Base-by-base conservation (phyloP, 2,797 vertebrate species). In the Knipowitschia caucasica region DNA sequence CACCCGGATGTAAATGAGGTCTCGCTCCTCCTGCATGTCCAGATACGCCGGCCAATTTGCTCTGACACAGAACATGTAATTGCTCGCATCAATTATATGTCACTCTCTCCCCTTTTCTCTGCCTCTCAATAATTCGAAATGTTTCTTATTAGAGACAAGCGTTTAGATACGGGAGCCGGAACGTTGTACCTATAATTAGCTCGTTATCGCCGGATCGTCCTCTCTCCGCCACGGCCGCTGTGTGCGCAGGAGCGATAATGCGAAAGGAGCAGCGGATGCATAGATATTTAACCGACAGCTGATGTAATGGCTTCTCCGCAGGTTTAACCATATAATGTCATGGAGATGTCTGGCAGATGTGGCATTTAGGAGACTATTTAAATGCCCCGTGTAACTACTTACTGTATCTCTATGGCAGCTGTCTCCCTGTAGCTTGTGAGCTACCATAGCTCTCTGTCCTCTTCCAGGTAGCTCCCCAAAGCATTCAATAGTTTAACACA, bases 11-110 rank as follows among this genome's bases (percentile, higher is more conserved):
- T 82, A 88, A 90, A 89, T 90, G 87, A 89, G 89, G 88, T 89
- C 81, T 64, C 80, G 71, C 81, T 84, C 79, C 71, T 77, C 64
- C 79, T 84, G 77, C 85, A 84, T 88, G 86, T 84, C 77, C 82
- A 89, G 81, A 88, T 88, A 89, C 66, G 83, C 81, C 40, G 83
- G 80, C 80, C 85, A 89, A 90, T 91, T 91, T 89, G 85, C 85
- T 84, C 70, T 53, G 56, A 91, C 85, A 88, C 84, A 83, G 74
- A 88, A 88, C 72, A 88, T 82, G 79, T 91, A 91, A 91, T 91
- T 89, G 85, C 84, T 72, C 59, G 80, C 86, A 89, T 89, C 88
- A 89, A 89, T 91, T 90, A 89, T 87, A 75, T 34, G 64, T 84
- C 75, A 76, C 72, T 75, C 73, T 85, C 77, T 81, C 76, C 75